Evolutionary conservation across 1,140 invertebrate species (phyloP).

Genomic region (Rhopalosiphum maidis): DNA sequence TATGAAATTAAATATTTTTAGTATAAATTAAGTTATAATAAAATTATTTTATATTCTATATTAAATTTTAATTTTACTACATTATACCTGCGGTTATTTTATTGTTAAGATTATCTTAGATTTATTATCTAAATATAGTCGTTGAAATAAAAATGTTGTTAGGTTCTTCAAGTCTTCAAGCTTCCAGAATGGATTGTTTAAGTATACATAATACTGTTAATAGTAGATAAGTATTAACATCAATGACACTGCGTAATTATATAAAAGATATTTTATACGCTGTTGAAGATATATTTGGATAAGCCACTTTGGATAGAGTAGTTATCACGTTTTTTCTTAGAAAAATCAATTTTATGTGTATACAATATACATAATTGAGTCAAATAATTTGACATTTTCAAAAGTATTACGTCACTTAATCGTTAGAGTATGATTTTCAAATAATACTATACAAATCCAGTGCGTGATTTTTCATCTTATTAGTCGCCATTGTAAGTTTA

Average conservation of each 20-base stretch:
- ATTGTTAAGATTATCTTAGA: no score
- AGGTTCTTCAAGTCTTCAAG: background rate
- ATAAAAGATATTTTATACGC: background rate
- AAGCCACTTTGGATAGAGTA: background rate
- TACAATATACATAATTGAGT: no score
- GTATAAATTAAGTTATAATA: no score
- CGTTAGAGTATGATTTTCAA: background rate
- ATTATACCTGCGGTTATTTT: no score
- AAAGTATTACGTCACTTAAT: background rate
- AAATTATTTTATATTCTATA: no score
- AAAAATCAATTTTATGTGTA: background rate
- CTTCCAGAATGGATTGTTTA: background rate
- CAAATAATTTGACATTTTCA: background rate
- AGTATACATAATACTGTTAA: background rate
- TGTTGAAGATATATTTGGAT: background rate
- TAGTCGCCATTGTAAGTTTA: background rate
- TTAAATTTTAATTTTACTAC: no score
- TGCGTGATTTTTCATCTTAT: background rate
- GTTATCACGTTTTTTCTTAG: background rate
- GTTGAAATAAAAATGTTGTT: background rate
- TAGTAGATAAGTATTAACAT: background rate
- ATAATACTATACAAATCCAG: background rate
- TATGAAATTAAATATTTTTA: no score
- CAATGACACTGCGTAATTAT: background rate
- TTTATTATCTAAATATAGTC: no score